These are phyloP conservation scores for Thereva unica DNA, from an alignment of 2,888 invertebrate genomes.

Conservation along the genomic window DNA sequence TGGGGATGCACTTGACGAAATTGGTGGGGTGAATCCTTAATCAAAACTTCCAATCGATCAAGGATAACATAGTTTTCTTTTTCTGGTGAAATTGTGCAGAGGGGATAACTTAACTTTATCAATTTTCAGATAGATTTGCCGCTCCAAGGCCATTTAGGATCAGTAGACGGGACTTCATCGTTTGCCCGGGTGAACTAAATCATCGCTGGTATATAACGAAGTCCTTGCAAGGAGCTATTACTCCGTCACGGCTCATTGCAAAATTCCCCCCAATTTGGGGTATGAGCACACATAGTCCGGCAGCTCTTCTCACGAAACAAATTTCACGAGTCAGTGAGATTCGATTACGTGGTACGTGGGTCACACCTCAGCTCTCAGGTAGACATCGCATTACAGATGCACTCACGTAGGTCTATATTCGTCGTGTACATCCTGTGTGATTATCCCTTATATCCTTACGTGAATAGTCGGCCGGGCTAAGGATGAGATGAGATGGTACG, in stretches of 20 bases:
- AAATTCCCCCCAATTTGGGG: not conserved
- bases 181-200: not conserved
- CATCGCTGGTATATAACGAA: not conserved
- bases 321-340: slow-evolving; percentile 38
- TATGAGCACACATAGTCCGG: no score
- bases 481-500: no score
- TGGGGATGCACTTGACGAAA: no score
- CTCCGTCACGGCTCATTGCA: not conserved
- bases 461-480: no score
- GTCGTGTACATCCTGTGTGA: no score
- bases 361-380: slow-evolving; percentile 9
- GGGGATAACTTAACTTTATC: slow-evolving; percentile 1
- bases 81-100: not conserved
- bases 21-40: no score
- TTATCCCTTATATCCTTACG: no score
- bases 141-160: not conserved
- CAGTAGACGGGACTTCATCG: not conserved
- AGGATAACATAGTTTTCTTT: not conserved
- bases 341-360: slow-evolving; percentile 34
- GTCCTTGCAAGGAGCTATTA: not conserved
- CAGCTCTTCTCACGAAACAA: slow-evolving; percentile 35
- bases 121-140: slow-evolving; percentile 6
- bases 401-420: no score
- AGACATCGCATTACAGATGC: not conserved
- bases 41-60: no score